These are phyloP conservation scores for Carcina quercana DNA, from an alignment of 2,888 invertebrate species.

Conservation along the genomic window DNA sequence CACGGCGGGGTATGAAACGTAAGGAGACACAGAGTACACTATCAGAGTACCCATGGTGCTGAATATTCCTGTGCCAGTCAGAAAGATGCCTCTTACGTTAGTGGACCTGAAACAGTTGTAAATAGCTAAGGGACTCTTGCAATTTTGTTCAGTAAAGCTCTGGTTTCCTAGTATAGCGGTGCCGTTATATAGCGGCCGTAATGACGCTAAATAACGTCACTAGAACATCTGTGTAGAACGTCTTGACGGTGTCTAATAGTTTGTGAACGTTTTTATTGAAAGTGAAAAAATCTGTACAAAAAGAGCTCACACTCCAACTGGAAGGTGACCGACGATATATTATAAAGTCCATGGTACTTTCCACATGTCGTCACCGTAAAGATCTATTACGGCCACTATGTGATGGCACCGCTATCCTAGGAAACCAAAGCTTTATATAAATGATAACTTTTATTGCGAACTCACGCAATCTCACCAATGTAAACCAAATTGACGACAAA, in stretches of 20 bases:
- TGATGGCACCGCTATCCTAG: too few relatives aligned
- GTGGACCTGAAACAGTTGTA: slow-evolving; percentile 38
- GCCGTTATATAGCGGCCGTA: too few relatives aligned
- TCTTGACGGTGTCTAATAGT: background rate
- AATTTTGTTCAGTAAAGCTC: background rate
- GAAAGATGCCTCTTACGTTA: slow-evolving; percentile 31
- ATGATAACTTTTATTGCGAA: slow-evolving; percentile 1
- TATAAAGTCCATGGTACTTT: too few relatives aligned
- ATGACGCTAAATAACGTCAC: background rate
- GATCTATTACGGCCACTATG: too few relatives aligned
- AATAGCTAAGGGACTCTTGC: background rate
- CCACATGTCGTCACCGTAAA: too few relatives aligned
- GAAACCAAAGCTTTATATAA: too few relatives aligned
- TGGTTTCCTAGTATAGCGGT: too few relatives aligned
- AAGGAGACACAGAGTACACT: slow-evolving; percentile 27
- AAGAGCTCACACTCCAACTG: too few relatives aligned
- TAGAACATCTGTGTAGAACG: background rate
- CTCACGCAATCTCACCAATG: slow-evolving; percentile 41
- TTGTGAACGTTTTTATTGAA: too few relatives aligned
- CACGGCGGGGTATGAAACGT: slow-evolving; percentile 21
- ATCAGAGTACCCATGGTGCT: slow-evolving; percentile 26
- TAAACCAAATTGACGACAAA: slow-evolving; percentile 30
- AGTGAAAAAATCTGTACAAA: too few relatives aligned
- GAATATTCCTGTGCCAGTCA: slow-evolving; percentile 28
- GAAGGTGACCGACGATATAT: too few relatives aligned